These are phyloP conservation scores for Leptinotarsa peninsularis DNA, from an alignment of 2,888 invertebrate genomes.

Conservation along the genomic window DNA sequence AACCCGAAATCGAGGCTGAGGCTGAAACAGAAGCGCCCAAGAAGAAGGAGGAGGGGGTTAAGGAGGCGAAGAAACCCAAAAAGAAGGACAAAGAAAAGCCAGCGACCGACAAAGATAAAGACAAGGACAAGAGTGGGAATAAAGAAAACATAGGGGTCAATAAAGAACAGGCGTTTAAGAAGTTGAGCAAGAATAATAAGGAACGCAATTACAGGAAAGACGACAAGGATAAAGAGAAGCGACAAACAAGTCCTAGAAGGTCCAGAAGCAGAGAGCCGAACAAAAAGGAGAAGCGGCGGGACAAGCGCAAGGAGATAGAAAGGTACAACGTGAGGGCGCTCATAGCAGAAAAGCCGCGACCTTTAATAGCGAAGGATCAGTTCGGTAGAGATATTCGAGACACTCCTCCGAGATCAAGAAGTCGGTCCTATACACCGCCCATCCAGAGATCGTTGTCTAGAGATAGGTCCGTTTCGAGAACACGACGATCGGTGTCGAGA, in stretches of 20 bases:
- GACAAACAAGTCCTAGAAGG: conserved; percentile 62
- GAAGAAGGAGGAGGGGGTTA: conserved; percentile 55
- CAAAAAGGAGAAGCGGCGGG: conserved; percentile 66
- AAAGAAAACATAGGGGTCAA: conserved; percentile 67
- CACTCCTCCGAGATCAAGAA: conserved; percentile 52
- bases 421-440: conserved; percentile 55
- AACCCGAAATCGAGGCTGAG: conserved; percentile 46
- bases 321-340: conserved; percentile 86
- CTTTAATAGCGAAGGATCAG: conserved; percentile 72
- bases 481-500: conserved; percentile 49
- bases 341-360: conserved; percentile 76
- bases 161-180: conserved; percentile 78
- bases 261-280: conserved; percentile 52
- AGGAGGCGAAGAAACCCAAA: conserved; percentile 61
- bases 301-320: conserved; percentile 82
- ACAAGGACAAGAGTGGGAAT: conserved; percentile 69
- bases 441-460: conserved; percentile 55
- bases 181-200: conserved; percentile 81
- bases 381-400: conserved; percentile 79
- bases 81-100: conserved; percentile 64
- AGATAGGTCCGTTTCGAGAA: conserved; percentile 50
- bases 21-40: conserved; percentile 45
- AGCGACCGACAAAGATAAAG: conserved; percentile 38
- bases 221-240: conserved; percentile 61
- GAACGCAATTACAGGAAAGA: conserved; percentile 83